A percentile compares a stretch with the other conserved stretches of the same genome.
These are phyloP conservation scores for Caenorhabditis wallacei DNA, from an alignment of 2,888 invertebrate genomes.

Conservation along the genomic window DNA sequence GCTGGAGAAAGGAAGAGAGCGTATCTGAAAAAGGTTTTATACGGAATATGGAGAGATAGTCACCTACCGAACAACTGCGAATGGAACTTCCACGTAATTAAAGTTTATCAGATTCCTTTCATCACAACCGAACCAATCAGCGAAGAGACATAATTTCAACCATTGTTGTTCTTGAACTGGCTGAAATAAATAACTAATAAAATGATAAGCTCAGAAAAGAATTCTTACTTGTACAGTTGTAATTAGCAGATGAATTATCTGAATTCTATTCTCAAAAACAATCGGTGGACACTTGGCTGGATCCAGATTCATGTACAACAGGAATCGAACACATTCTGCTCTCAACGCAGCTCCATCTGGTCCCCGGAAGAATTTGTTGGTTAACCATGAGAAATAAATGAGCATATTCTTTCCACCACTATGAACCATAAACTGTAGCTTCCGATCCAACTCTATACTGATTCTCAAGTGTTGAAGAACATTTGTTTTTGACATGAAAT, in stretches of 20 bases:
- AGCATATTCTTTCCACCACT: conserved; percentile 36
- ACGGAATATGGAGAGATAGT: too few relatives aligned
- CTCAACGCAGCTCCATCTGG: conserved; percentile 91
- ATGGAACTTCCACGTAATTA: conserved; percentile 38
- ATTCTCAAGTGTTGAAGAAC: conserved; percentile 33
- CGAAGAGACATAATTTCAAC: conserved; percentile 93
- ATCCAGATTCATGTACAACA: conserved; percentile 83
- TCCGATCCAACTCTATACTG: conserved; percentile 34
- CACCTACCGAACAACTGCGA: conserved; percentile 42
- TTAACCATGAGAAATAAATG: conserved; percentile 52
- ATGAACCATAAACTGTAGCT: conserved; percentile 43
- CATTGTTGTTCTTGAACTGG: conserved; percentile 83
- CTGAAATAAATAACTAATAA: conserved; percentile 54
- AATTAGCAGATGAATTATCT: conserved; percentile 59
- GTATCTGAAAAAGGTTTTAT: conserved; percentile 22
- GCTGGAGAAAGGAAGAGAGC: conserved; percentile 53
- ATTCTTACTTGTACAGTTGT: conserved; percentile 43
- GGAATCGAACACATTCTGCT: conserved; percentile 94
- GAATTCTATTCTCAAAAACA: conserved; percentile 59
- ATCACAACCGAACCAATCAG: conserved; percentile 89
- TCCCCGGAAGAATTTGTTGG: conserved; percentile 88
- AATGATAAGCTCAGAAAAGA: background rate
- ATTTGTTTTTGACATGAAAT: conserved; percentile 37
- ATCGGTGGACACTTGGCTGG: conserved; percentile 9
- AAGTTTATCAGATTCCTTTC: conserved; percentile 37